A percentile compares a stretch with the other conserved stretches of the same genome.
Conservation (phyloP, 1,140 invertebrate species). For the Drosophila nigromelanica region DNA sequence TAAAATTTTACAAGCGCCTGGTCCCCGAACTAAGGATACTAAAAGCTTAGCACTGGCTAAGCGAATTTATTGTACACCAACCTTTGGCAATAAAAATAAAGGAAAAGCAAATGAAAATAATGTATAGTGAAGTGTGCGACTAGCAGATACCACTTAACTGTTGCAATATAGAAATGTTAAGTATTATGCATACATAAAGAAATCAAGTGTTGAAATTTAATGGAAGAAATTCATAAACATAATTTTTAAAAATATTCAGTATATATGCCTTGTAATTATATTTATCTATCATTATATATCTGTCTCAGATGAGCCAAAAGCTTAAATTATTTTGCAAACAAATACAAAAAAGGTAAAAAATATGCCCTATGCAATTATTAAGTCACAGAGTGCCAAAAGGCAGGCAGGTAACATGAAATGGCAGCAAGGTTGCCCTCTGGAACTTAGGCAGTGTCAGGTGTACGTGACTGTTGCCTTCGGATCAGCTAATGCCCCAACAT, state of each 20-base stretch:
- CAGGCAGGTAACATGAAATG: slow-evolving; percentile 73
- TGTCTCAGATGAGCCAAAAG: too few species aligned
- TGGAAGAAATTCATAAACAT: too few species aligned
- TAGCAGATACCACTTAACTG: neutral
- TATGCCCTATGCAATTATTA: neutral
- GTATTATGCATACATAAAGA: too few species aligned
- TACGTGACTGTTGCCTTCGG: slow-evolving; percentile 69
- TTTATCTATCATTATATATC: too few species aligned
- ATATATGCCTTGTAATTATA: too few species aligned
- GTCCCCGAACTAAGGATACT: slow-evolving; percentile 25
- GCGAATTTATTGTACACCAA: slow-evolving; percentile 65
- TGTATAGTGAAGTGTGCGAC: neutral
- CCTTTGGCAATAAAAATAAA: slow-evolving; percentile 41
- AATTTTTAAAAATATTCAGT: too few species aligned
- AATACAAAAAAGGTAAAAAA: too few species aligned
- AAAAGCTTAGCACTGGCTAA: slow-evolving; percentile 62
- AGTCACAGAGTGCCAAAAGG: slow-evolving; percentile 9
- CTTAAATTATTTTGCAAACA: too few species aligned
- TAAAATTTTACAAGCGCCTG: slow-evolving; percentile 21
- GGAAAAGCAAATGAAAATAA: slow-evolving; percentile 7
- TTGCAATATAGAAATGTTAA: too few species aligned
- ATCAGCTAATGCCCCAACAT: slow-evolving; percentile 18
- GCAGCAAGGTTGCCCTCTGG: slow-evolving; percentile 47
- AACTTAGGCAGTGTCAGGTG: slow-evolving; percentile 35
- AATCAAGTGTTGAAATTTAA: too few species aligned